Evolutionary conservation across 2,888 invertebrate species (phyloP), one percentile per base, ranked within the genome.

Genomic region (Lathronympha strigana): DNA sequence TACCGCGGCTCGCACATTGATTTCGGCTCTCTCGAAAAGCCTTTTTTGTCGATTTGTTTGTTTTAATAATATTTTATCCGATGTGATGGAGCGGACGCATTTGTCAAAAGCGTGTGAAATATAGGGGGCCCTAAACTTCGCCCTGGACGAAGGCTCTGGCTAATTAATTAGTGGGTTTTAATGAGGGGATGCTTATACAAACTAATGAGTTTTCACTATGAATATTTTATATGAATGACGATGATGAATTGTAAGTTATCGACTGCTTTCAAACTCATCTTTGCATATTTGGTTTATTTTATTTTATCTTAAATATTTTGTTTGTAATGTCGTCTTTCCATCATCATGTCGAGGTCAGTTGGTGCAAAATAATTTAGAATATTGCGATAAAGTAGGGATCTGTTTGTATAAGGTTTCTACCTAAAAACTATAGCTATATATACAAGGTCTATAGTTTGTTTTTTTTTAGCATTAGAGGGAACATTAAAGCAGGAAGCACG

Each of bases 61-160:
- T 92, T 92, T 92, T 90, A 91, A 88, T 90, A 91, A 92, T 91
- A 91, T 90, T 90, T 92, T 90, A 91, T 90, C 88, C 79, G 86
- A 79, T 84, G 84, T 91, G 91, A 91, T 90, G 90, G 92, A 92
- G 81, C 82, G 90, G 82, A 81, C 84, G 82, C 92, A 92, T 92
- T 92, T 92, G 91, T 92, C 91, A 91, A 66, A 66, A 87, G 76
- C 82, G 76, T 76, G 83, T 90, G 84, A 90, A 85, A 87, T 89
- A 89, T 90, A 83, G 82, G 50, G 57, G 69, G 61, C 43, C 63
- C 66, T 63, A 60, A 66, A 61, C 83, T 79, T 79, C 76, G 85
- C 81, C 81, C 77, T 81, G 79, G 79, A 77, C 76, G 81, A 83
- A 83, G 83, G 69, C 78, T 70, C 75, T 76, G 81, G 79, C 79